Conservation (phyloP, 2,113 vertebrate species). For the Atrichornis clamosus region DNA sequence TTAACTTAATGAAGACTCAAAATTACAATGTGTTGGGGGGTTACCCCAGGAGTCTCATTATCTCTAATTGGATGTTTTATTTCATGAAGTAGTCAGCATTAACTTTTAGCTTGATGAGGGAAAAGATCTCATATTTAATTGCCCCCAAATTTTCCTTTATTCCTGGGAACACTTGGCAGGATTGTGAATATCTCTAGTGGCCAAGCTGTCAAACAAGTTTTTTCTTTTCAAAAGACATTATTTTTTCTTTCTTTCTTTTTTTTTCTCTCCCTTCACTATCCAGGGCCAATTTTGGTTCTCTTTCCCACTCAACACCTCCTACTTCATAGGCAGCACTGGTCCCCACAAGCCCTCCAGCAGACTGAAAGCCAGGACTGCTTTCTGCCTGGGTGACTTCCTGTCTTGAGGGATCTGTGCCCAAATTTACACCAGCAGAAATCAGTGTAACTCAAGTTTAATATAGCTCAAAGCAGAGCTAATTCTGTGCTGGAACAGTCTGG, state of each 20-base stretch:
- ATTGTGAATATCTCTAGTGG: not conserved
- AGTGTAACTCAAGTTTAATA: constrained; percentile 25
- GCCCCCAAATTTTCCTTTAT: constrained; percentile 9
- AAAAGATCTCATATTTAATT: constrained; percentile 35
- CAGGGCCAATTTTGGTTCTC: not conserved
- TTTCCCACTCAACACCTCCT: constrained; percentile 2
- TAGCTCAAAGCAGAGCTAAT: constrained; percentile 32
- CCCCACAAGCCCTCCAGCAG: constrained; percentile 21
- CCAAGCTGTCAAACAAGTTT: constrained; percentile 38
- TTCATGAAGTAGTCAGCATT: constrained; percentile 2
- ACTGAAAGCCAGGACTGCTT: not conserved
- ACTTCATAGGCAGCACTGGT: not conserved
- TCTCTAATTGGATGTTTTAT: constrained; percentile 45
- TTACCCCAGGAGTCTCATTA: constrained; percentile 43
- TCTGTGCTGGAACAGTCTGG: constrained; percentile 11
- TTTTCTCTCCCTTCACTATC: not conserved
- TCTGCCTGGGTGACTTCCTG: constrained; percentile 36
- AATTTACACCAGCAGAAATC: constrained; percentile 26
- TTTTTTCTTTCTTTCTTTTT: not conserved
- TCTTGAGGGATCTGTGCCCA: not conserved
- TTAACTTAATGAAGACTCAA: constrained; percentile 30
- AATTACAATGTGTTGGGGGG: not conserved
- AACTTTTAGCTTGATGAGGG: constrained; percentile 15
- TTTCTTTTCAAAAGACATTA: not conserved
- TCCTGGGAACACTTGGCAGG: constrained; percentile 31